Evolutionary conservation across 2,888 invertebrate species (phyloP), one percentile per base, ranked within the genome.

Genomic region (Dorcus hopei): DNA sequence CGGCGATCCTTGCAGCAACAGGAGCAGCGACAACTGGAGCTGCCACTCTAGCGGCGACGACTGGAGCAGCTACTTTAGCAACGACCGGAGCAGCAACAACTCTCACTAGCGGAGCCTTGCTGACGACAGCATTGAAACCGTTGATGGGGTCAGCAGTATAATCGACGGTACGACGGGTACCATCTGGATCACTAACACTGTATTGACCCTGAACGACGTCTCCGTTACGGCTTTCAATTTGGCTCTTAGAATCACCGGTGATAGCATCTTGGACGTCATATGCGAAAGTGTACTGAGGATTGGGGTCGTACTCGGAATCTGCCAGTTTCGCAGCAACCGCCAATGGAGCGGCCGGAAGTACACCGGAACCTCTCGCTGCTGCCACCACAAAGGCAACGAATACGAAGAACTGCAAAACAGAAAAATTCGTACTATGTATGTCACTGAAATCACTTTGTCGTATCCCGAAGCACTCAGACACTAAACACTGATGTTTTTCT

Each of bases 211-310:
- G 85, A 14, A 87, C 87, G 8, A 86, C 81, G 69, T 86, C 86
- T 0, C 87, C 87, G 49, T 82, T 83, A 9, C 87, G 80, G 43
- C 72, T 75, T 66, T 80, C 82, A 60, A 80, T 78, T 71, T 83
- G 82, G 65, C 80, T 80, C 70, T 82, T 82, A 65, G 78, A 81
- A 74, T 83, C 78, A 72, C 87, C 87, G 63, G 87, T 87, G 23
- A 87, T 70, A 51, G 83, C 81, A 73, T 88, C 87, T 71, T 87
- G 85, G 61, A 88, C 86, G 67, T 87, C 86, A 72, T 88, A 88
- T 41, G 86, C 85, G 75, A 84, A 88, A 33, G 85, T 84, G 71
- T 87, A 87, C 74, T 86, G 86, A 6, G 87, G 87, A 70, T 84
- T 82, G 2, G 85, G 84, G 68, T 85, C 85, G 72, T 82, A 84